phyloP scores from a whole-genome alignment of 2,113 vertebrate genomes.

The Protobothrops mucrosquamatus region DNA sequence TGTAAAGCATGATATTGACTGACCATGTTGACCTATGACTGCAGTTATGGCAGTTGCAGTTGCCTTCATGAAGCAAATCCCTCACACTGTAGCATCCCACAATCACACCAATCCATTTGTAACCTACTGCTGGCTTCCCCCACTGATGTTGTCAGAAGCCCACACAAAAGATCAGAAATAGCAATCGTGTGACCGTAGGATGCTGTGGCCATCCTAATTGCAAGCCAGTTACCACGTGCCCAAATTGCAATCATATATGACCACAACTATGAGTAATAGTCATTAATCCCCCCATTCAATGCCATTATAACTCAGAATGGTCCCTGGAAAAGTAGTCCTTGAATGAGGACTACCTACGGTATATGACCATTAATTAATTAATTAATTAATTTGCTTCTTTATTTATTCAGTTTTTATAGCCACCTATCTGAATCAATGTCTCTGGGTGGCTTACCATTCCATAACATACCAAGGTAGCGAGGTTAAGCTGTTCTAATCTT shows the following conservation, averaged over 20 bases:
- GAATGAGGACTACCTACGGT: neutral
- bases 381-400: no score
- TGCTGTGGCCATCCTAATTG: neutral
- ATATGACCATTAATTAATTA: neutral
- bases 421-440: no score
- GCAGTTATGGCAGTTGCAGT: neutral
- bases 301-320: neutral
- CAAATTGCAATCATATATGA: neutral
- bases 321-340: neutral
- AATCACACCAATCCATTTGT: neutral
- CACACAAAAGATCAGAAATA: neutral
- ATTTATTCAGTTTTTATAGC: no score
- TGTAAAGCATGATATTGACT: neutral
- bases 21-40: neutral
- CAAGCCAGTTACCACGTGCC: neutral
- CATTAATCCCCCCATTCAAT: neutral
- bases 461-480: neutral
- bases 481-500: neutral
- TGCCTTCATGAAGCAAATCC: neutral
- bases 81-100: neutral
- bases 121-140: neutral
- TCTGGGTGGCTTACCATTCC: no score
- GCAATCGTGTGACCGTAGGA: neutral
- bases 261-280: neutral
- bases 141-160: neutral